Base-by-base conservation (phyloP, 2,113 vertebrate species). In the Pseudopipra pipra region DNA sequence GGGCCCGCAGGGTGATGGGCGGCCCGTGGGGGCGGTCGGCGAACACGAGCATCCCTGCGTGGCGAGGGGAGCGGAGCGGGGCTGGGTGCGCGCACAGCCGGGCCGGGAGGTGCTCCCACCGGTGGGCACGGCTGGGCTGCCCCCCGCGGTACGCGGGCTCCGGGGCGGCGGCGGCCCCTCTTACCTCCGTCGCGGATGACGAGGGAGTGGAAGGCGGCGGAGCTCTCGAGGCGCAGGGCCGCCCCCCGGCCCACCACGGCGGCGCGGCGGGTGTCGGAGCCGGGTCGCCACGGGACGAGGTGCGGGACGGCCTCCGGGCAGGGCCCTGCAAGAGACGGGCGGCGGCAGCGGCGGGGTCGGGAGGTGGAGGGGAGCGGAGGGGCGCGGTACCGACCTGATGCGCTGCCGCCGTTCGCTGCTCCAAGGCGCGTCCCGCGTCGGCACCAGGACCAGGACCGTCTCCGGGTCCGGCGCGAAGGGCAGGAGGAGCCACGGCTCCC, bases 311-410 rank as follows among this genome's bases (percentile, higher is more conserved):
- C 67, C 30, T 93, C 89, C 44, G 68, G 78, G 59, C 97, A 94
- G 54, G 61, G 33, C 3, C 78, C 97, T 97, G 91, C 85, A 96
- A 97, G 59, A 96, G 59, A 95, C 8, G 35, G 46, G 30, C 14
- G 39, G 67, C 54, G 76, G 86, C 80, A 72, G 87, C 47, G 71
- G 80, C 25, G 16, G 62, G 28, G 43, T 0, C 47, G 27, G 44
- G 20, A 55, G 28, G 63, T 52, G 37, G 23, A 12, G 43, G 62
- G 51, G 44, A 44, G 41, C 62, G 77, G 85, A 27, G 39, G 49
- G 76, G 85, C 6, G 54, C 78, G 78, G 87, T 94, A 96, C 96
- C 94, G 89, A 97, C 96, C 96, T 97, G 95, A 55, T 92, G 93
- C 87, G 87, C 92, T 91, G 92, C 54, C 47, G 92, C 94, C 87